Evolutionary conservation across 2,113 vertebrate species (phyloP).

Genomic region (Pardalotus punctatus): DNA sequence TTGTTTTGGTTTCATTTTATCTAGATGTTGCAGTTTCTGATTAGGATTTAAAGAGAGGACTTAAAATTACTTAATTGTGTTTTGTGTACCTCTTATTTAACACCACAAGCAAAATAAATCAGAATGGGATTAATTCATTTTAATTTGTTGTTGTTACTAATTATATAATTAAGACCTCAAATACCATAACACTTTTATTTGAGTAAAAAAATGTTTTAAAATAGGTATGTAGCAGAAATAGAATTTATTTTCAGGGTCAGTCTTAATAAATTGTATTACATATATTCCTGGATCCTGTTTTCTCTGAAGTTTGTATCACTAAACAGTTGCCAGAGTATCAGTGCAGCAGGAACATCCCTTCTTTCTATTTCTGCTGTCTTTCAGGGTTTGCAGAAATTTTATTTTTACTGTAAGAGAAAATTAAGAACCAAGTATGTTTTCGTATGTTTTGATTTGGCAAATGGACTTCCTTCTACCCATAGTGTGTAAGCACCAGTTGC

Average conservation of each 20-base stretch:
- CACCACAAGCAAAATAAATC: background rate
- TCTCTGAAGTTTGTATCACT: background rate
- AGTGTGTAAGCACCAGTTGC: background rate
- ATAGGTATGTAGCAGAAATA: background rate
- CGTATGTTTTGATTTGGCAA: background rate
- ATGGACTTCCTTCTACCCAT: background rate
- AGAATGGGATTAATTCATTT: background rate
- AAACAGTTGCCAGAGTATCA: background rate
- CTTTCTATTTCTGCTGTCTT: background rate
- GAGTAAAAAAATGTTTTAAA: background rate
- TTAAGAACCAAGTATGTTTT: background rate
- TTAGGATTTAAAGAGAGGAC: background rate
- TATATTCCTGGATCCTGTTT: background rate
- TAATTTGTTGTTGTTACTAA: background rate
- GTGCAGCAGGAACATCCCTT: background rate
- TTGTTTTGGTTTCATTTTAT: background rate
- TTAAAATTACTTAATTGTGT: background rate
- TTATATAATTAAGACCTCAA: background rate
- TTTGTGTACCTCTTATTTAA: background rate
- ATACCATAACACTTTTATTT: background rate
- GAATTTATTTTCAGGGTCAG: background rate
- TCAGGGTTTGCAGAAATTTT: background rate
- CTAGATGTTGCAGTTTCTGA: background rate
- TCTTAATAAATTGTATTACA: background rate
- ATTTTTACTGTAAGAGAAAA: background rate